Evolutionary conservation across 2,797 vertebrate genomes (phyloP).

Genomic region (Amblyraja radiata): DNA sequence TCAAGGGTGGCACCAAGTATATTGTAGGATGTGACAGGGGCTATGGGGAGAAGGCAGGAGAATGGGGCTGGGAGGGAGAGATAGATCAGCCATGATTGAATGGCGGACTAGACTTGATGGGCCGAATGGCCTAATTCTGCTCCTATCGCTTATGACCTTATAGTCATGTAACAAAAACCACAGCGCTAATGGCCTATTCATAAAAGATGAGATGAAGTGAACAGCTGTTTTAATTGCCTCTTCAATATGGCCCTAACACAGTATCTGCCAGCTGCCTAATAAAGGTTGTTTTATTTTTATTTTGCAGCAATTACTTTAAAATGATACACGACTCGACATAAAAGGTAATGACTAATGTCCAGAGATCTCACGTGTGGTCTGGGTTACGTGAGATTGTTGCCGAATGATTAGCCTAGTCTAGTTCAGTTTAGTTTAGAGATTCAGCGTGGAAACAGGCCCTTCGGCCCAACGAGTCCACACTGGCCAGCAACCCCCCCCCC

Average conservation of each 20-base stretch:
- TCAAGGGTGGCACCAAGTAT: no score
- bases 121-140: no score
- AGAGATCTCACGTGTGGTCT: not conserved
- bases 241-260: not conserved
- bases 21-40: no score
- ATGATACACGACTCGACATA: slow-evolving; percentile 12
- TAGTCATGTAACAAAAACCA: not conserved
- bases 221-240: slow-evolving; percentile 21
- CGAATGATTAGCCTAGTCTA: not conserved
- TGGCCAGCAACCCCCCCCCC: no score
- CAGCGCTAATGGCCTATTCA: slow-evolving; percentile 15
- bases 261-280: slow-evolving; percentile 18
- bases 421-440: no score
- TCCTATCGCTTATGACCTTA: no score
- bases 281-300: slow-evolving; percentile 30
- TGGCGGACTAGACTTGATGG: no score
- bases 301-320: not conserved
- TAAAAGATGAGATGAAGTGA: slow-evolving; percentile 19
- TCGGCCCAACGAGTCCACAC: no score
- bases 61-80: no score
- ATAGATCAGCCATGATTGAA: no score
- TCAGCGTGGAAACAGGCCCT: no score
- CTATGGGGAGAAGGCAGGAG: no score
- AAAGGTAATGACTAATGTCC: not conserved
- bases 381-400: not conserved